Evolutionary conservation across 2,888 invertebrate genomes (phyloP), one percentile per base, ranked within the genome.

Genomic region (Miltochrista miniata): DNA sequence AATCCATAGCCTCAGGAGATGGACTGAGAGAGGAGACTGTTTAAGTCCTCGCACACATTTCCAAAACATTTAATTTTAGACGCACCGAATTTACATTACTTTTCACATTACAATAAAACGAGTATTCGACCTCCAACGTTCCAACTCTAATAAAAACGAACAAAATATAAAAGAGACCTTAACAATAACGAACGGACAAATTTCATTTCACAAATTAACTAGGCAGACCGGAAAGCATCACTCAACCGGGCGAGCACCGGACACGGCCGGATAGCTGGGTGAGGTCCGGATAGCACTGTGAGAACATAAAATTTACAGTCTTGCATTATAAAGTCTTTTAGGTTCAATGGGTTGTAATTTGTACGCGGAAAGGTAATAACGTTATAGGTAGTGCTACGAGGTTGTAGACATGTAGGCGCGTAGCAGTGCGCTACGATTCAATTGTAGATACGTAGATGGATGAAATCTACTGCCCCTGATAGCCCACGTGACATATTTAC

Each of bases 201-300:
- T 76, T 76, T 70, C 69, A 65, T 51, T 61, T 64, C 70, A 74
- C 77, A 76, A 24, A 77, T 78, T 76, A 75, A 72, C 61, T 67
- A 62, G 59, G 52, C 48, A 51, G 55, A 54, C 61, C 76, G 77
- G 77, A 77, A 78, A 66, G 59, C 74, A 78, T 77, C 76, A 70
- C 70, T 77, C 77, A 75, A 66, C 61, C 57, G 62, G 58, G 56
- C 59, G 64, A 61, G 68, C 50, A 61, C 65, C 69, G 70, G 62
- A 69, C 66, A 63, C 68, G 61, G 61, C 61, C 66, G 76, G 73
- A 74, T 64, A 68, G 66, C 74, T 76, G 74, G 71, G 67, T 56
- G 57, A 59, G 54, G 48, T 48, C 74, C 74, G 76, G 74, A 75
- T 74, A 73, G 50, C 66, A 61, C 61, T 61, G 64, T 54, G 65